A percentile compares a stretch with the other conserved stretches of the same genome.
phyloP scores from a whole-genome alignment of 2,113 vertebrate genomes.

The Ibidorhyncha struthersii region DNA sequence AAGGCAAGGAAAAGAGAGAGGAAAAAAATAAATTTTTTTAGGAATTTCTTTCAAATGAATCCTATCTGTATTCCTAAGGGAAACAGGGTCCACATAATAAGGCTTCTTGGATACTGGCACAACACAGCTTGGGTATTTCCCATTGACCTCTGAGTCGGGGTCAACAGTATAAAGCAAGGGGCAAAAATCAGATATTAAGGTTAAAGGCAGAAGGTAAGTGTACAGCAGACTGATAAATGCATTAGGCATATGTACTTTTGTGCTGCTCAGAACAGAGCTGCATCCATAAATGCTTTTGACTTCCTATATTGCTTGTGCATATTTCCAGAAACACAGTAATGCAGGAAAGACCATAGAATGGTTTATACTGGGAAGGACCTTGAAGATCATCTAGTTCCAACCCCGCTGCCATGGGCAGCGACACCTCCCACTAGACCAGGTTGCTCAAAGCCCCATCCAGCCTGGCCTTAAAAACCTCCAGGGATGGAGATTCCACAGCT shows the following conservation, averaged over 20 bases:
- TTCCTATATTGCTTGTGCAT: background rate
- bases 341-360: background rate
- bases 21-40: background rate
- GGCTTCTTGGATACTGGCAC: background rate
- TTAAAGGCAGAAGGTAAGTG: background rate
- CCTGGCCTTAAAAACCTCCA: too few relatives aligned
- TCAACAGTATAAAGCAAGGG: background rate
- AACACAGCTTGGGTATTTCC: background rate
- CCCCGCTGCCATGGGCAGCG: too few relatives aligned
- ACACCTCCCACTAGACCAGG: too few relatives aligned
- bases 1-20: background rate
- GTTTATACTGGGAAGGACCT: too few relatives aligned
- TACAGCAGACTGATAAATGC: background rate
- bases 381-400: too few relatives aligned
- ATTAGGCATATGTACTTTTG: background rate
- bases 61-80: background rate
- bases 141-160: background rate
- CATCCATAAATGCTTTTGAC: background rate
- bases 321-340: background rate
- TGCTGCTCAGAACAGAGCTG: background rate
- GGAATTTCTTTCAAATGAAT: background rate
- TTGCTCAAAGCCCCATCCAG: too few relatives aligned
- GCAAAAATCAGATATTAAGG: background rate
- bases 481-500: too few relatives aligned
- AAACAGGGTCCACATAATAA: background rate